Conservation (phyloP, 1,140 invertebrate genomes). For the Trachelipus rathkii region DNA sequence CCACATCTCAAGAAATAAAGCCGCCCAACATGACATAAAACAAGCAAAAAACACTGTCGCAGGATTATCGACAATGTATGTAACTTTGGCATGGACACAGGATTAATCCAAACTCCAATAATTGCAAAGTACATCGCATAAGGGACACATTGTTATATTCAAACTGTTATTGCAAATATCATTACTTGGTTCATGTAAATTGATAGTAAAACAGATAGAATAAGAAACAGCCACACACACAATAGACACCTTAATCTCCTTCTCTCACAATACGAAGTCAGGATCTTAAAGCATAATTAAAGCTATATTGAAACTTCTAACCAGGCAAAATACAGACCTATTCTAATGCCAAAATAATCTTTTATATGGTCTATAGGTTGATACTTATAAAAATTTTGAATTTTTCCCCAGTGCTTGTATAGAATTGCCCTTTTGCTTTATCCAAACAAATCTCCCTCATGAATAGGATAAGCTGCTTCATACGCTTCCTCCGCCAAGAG, state of each 20-base stretch:
- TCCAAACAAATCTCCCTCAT: slow-evolving; percentile 58
- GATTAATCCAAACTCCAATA: slow-evolving; percentile 78
- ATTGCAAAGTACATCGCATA: slow-evolving; percentile 80
- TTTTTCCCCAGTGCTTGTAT: slow-evolving; percentile 84
- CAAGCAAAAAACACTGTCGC: slow-evolving; percentile 94
- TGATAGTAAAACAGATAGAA: slow-evolving; percentile 79
- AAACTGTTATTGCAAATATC: slow-evolving; percentile 76
- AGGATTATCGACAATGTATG: slow-evolving; percentile 94
- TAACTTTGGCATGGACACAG: slow-evolving; percentile 82
- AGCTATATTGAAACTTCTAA: slow-evolving; percentile 94
- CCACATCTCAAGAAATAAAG: slow-evolving; percentile 89
- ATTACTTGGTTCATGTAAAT: slow-evolving; percentile 79
- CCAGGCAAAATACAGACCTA: slow-evolving; percentile 94
- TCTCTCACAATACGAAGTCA: no score
- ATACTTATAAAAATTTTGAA: slow-evolving; percentile 79
- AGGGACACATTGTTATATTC: slow-evolving; percentile 75
- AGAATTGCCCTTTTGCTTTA: slow-evolving; percentile 54
- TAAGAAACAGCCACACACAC: slow-evolving; percentile 81
- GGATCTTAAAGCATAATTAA: slow-evolving; percentile 81
- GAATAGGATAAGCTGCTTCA: slow-evolving; percentile 79
- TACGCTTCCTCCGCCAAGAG: slow-evolving; percentile 73
- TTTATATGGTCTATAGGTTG: slow-evolving; percentile 84
- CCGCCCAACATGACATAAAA: slow-evolving; percentile 97
- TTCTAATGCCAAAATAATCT: slow-evolving; percentile 91
- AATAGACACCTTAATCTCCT: no score